These are phyloP conservation scores for Apotomis capreana DNA, from an alignment of 2,888 invertebrate genomes.

Conservation along the genomic window DNA sequence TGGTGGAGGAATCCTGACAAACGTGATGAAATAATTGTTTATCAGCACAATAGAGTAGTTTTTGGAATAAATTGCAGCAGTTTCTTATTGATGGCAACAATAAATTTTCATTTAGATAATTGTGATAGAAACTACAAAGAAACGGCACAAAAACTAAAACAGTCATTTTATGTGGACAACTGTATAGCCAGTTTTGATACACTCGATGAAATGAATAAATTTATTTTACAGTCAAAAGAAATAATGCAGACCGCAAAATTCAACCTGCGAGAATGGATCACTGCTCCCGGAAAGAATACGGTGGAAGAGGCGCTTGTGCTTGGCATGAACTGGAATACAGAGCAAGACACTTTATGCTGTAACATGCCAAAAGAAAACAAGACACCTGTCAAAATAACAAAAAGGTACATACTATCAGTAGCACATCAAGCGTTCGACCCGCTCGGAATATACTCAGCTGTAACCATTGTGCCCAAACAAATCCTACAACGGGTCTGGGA, in stretches of 20 bases:
- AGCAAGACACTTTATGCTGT: background rate
- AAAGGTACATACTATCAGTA: too few relatives aligned
- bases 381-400: too few relatives aligned
- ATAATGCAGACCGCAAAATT: background rate
- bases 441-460: too few relatives aligned
- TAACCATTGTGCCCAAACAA: too few relatives aligned
- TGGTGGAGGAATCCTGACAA: background rate
- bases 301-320: background rate
- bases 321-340: constrained; percentile 1
- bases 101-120: constrained; percentile 27
- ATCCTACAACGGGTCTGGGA: too few relatives aligned
- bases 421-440: too few relatives aligned
- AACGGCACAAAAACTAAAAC: constrained; percentile 25
- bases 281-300: background rate
- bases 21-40: constrained; percentile 3
- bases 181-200: constrained; percentile 33
- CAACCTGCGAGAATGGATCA: background rate
- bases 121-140: constrained; percentile 1
- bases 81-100: constrained; percentile 30
- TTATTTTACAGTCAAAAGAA: background rate
- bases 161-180: constrained; percentile 38
- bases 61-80: constrained; percentile 36
- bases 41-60: constrained; percentile 22
- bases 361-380: too few relatives aligned
- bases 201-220: background rate